Evolutionary conservation across 2,888 invertebrate species (phyloP).

Genomic region (Diarsia rubi): DNA sequence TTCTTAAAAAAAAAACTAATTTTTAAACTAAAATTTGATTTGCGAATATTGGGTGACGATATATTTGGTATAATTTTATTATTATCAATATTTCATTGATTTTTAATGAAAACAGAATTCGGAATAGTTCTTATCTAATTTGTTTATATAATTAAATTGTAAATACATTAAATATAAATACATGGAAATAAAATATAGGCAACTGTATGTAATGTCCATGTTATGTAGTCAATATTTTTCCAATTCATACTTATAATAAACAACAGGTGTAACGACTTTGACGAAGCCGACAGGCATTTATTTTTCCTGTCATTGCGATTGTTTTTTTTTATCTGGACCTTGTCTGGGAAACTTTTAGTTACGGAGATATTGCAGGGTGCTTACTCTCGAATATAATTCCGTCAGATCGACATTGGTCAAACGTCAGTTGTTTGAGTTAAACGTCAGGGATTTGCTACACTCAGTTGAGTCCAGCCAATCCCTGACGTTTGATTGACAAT

Average conservation of each 20-base stretch:
- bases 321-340: background rate
- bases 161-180: slow-evolving; percentile 52
- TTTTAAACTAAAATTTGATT: background rate
- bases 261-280: background rate
- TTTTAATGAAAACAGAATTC: slow-evolving; percentile 25
- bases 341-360: background rate
- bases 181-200: slow-evolving; percentile 35
- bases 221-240: slow-evolving; percentile 56
- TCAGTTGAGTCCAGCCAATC: too few relatives aligned
- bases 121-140: slow-evolving; percentile 6
- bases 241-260: slow-evolving; percentile 36
- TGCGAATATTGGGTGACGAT: slow-evolving; percentile 11
- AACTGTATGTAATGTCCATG: slow-evolving; percentile 44
- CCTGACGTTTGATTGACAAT: too few relatives aligned
- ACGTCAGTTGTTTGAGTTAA: too few relatives aligned
- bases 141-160: slow-evolving; percentile 37
- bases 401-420: too few relatives aligned
- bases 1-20: slow-evolving; percentile 1
- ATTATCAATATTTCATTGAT: slow-evolving; percentile 22
- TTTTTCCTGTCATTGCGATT: background rate
- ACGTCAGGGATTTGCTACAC: too few relatives aligned
- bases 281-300: background rate
- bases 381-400: too few relatives aligned
- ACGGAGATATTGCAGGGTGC: background rate
- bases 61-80: slow-evolving; percentile 8